Base-by-base conservation (phyloP, 64 coral and sea anemone genomes). In the Astreopora myriophthalma region DNA sequence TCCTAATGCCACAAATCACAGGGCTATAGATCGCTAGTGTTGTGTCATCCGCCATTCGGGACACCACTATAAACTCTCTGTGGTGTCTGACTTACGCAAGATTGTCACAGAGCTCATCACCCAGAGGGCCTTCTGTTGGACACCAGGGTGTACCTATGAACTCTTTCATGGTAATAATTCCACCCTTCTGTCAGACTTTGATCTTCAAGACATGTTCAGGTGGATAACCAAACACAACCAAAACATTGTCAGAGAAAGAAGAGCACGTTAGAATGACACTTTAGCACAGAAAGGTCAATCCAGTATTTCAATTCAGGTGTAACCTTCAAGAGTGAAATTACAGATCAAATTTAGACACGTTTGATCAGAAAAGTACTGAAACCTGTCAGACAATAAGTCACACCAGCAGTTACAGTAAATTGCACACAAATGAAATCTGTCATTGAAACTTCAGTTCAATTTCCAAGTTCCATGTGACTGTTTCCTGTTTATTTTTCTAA, bases 161-260 rank as follows among this genome's bases (percentile, higher is more conserved):
- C 74, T 82, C 65, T 94, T 80, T 79, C 55, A 77, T 38, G 64
- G 73, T 58, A 80, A 57, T 68, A 55, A 82, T 34, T 76, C 85
- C 40, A 94, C 85, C 80, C 76, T 94, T 32, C 33, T 94, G 46
- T 57, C 79, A 52, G 75, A 76, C 44, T 71, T 94, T 49, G 92
- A 93, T 44, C 74, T 94, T 75, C 92, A 94, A 80, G 84, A 93
- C n/a, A 71, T 94, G 84, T 94, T 94, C 63, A 72, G 60, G 49
- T 94, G 92, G 85, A 94, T 94, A 48, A 94, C 71, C 38, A 87
- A 79, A 33, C 85, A 94, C 38, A 94, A 94, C 49, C 81, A 81
- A 57, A 94, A 94, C 85, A 87, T 94, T 82, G 29, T 73, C 36
- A 64, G 87, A 81, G 73, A 64, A 57, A 83, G 48, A 79, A 94